Conservation (phyloP, 2,888 invertebrate genomes). For the Scelioninae gen. 2 region DNA sequence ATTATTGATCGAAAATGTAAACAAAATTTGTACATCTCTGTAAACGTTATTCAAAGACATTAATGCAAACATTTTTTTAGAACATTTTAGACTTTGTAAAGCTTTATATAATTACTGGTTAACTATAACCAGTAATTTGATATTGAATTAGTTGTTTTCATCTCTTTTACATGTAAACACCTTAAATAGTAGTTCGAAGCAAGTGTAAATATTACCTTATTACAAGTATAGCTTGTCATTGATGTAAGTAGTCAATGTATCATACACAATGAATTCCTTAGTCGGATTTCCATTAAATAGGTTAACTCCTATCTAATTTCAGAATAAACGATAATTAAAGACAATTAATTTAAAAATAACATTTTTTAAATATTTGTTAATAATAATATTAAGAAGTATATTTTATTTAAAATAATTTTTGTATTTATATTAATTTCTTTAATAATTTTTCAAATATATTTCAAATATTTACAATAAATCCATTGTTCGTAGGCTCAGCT, state of each 20-base stretch:
- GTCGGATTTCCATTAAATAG: conserved; percentile 1
- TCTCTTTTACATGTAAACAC: no score
- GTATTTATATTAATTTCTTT: conserved; percentile 1
- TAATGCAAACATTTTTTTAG: no score
- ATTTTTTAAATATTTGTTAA: not conserved
- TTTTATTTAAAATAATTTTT: no score
- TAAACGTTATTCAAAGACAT: no score
- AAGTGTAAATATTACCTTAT: no score
- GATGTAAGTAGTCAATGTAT: not conserved
- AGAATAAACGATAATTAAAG: not conserved
- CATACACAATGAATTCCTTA: not conserved
- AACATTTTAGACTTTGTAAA: no score
- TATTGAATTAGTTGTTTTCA: not conserved
- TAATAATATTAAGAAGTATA: no score
- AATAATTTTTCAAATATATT: conserved; percentile 1
- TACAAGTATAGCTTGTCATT: no score
- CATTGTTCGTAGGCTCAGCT: conserved; percentile 62
- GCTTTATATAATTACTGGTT: not conserved
- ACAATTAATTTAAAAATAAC: conserved; percentile 1
- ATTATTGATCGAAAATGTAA: no score
- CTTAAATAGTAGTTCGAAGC: no score
- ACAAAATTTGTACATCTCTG: no score
- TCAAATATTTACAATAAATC: not conserved
- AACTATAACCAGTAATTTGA: conserved; percentile 1
- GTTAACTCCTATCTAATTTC: conserved; percentile 7